Percentiles rank a stretch among this genome's conserved stretches.
These are phyloP conservation scores for Macheiramphus alcinus DNA, from an alignment of 2,113 vertebrate species.

Conservation along the genomic window DNA sequence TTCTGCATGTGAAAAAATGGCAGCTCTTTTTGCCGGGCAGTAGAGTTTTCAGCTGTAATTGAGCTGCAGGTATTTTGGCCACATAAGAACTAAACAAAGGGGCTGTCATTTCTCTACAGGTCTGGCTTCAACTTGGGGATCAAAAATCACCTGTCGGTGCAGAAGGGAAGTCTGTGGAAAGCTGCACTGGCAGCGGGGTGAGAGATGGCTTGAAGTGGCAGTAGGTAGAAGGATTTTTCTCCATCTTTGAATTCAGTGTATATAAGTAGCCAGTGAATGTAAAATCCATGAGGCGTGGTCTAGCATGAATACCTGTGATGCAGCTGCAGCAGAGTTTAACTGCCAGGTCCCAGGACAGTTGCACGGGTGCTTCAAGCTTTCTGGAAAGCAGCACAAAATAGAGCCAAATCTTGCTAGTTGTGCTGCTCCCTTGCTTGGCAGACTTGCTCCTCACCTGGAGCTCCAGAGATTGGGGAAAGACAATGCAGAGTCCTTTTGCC, in stretches of 20 bases:
- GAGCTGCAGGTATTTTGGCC: neutral
- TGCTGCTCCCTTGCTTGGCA: neutral
- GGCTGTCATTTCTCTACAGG: neutral
- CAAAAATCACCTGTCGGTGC: neutral
- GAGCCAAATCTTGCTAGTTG: neutral
- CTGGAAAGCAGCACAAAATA: neutral
- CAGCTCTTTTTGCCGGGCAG: neutral
- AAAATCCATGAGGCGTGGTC: neutral
- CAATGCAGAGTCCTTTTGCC: neutral
- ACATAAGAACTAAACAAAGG: neutral
- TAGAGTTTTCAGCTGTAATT: neutral
- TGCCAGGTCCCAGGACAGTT: neutral
- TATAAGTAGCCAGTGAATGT: neutral
- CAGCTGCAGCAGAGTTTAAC: neutral
- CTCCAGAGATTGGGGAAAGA: neutral
- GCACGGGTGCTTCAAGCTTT: neutral
- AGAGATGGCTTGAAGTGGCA: neutral
- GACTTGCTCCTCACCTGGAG: neutral
- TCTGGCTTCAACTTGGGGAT: neutral
- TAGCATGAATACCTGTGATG: neutral
- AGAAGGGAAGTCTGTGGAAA: neutral
- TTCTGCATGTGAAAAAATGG: neutral
- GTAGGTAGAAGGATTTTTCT: neutral
- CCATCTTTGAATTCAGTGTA: neutral
- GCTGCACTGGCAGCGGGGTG: rapidly evolving